These are phyloP conservation scores for Aphaenogaster ashmeadi DNA, from an alignment of 1,140 invertebrate genomes.

Conservation along the genomic window DNA sequence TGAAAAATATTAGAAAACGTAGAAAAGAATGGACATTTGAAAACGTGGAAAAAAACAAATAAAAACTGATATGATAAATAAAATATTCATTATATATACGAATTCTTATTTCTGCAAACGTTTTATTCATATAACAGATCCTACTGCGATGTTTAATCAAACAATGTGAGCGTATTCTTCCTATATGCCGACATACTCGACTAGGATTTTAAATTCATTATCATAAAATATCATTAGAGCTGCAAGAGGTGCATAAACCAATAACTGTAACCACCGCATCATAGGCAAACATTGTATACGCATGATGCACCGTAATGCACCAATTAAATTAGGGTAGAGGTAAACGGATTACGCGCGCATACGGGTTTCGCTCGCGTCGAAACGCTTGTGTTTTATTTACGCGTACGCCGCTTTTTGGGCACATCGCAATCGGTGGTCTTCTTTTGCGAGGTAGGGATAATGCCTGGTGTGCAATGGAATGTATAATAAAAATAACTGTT, in stretches of 20 bases:
- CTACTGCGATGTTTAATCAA: neutral
- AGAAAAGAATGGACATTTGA: neutral
- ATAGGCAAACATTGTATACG: slow-evolving; percentile 38
- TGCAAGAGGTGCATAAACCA: slow-evolving; percentile 48
- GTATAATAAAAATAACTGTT: slow-evolving; percentile 18
- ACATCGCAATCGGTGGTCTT: too few species aligned
- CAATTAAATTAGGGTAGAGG: slow-evolving; percentile 34
- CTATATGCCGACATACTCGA: neutral
- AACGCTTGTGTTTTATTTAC: slow-evolving; percentile 21
- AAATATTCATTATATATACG: neutral
- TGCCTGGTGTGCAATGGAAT: neutral
- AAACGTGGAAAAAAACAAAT: neutral
- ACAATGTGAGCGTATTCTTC: neutral
- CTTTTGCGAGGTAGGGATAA: neutral
- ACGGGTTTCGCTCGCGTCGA: neutral
- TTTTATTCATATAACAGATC: neutral
- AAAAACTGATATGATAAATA: neutral
- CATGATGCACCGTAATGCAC: slow-evolving; percentile 36
- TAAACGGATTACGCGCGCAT: neutral
- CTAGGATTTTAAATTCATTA: slow-evolving; percentile 72
- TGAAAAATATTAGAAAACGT: neutral
- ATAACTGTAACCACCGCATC: slow-evolving; percentile 59
- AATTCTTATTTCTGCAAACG: neutral
- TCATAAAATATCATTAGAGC: slow-evolving; percentile 49
- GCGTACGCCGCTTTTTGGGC: neutral